Percentiles rank a stretch among this genome's conserved stretches.
These are phyloP conservation scores for Cephus pulcher DNA, from an alignment of 2,888 invertebrate genomes.

Conservation along the genomic window DNA sequence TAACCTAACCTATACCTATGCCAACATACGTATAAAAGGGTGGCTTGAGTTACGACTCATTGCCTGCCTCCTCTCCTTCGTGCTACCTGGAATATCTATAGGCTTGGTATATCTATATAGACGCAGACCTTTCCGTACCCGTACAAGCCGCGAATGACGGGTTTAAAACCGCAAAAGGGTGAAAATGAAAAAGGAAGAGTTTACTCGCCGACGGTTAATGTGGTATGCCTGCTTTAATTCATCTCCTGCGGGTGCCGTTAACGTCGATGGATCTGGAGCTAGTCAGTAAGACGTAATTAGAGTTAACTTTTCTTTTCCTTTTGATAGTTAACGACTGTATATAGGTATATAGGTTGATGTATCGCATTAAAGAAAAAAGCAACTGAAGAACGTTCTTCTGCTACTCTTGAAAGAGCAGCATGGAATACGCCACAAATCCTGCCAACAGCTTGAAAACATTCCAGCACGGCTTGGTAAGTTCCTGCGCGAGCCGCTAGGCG, in stretches of 20 bases:
- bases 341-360: neutral
- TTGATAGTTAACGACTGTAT: neutral
- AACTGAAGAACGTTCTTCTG: neutral
- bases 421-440: neutral
- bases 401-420: neutral
- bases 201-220: neutral
- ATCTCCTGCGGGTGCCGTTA: neutral
- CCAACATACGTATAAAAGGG: neutral
- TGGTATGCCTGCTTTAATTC: neutral
- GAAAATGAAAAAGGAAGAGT: neutral
- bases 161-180: neutral
- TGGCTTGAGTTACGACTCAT: conserved; percentile 10
- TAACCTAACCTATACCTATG: neutral
- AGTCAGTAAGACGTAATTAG: neutral
- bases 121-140: neutral
- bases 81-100: neutral
- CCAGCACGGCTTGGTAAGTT: neutral
- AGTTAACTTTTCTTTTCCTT: neutral
- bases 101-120: neutral
- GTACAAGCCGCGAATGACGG: neutral
- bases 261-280: neutral
- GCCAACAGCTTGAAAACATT: neutral
- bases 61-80: neutral
- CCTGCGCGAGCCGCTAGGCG: neutral
- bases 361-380: neutral